Base-by-base conservation (phyloP, 64 coral and sea anemone species). In the Actinia equina region DNA sequence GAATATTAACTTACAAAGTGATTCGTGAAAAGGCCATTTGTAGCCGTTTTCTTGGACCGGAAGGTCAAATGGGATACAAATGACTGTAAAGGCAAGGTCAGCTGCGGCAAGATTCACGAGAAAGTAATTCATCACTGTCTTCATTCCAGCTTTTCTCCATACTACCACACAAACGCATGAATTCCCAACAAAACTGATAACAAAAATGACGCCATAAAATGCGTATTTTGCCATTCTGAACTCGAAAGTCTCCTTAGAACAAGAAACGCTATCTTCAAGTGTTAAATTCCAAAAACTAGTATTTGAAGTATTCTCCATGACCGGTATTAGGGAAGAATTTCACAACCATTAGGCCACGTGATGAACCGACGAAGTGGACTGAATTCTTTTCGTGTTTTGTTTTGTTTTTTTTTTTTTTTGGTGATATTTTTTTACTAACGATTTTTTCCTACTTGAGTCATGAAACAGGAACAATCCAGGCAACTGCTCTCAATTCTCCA, bases 41-140 rank as follows among this genome's bases (percentile, higher is more conserved):
- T 83, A 93, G 16, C 84, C 58, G 6, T 87, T 96, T 62, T 90
- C 84, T 74, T 96, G 94, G 0, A 96, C 94, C 20, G 88, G 92
- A 63, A 96, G 53, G 51, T 96, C 94, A 52, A 96, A 96, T 17
- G 91, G 94, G 17, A 96, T 93, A 44, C 94, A 96, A 18, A 96
- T 91, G 19, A 91, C 16, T 11, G 94, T 96, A 22, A 96, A 96
- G 44, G 94, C 91, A 69, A 96, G 77, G 26, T 96, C 94, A 13
- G 85, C 91, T 1, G 52, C 61, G 17, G 94, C 94, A 18, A 96
- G 85, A 59, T 96, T 96, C 6, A 93, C 91, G 27, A 96, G 53
- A 43, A 90, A 96, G 58, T 93, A 96, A 61, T 96, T 96, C 91
- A 96, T 96, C 20, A 96, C 94, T 17, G 91, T 96, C 80, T 89